phyloP scores from a whole-genome alignment of 2,888 invertebrate genomes.

The Xestia c-nigrum region DNA sequence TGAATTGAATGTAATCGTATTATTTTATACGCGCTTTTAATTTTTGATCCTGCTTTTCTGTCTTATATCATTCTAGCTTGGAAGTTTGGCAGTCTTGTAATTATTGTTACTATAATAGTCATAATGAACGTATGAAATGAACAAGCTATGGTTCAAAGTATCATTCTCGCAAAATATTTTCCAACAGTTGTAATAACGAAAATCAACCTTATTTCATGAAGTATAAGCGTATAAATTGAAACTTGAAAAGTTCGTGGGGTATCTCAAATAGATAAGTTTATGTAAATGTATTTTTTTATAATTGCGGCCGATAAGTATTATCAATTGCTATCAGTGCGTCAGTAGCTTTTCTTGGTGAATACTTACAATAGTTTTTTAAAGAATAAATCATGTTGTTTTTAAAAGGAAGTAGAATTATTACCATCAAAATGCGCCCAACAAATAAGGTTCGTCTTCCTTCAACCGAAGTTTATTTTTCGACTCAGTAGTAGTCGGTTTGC shows the following conservation, averaged over 20 bases:
- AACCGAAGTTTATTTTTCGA: constrained; percentile 59
- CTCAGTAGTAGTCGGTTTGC: constrained; percentile 76
- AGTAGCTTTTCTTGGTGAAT: constrained; percentile 68
- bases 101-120: neutral
- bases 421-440: constrained; percentile 84
- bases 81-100: constrained; percentile 3
- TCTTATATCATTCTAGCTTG: neutral
- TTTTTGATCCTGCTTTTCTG: neutral
- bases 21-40: neutral
- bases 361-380: constrained; percentile 68
- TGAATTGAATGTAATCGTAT: neutral
- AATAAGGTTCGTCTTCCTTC: constrained; percentile 81
- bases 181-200: constrained; percentile 21
- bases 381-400: constrained; percentile 82
- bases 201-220: constrained; percentile 58
- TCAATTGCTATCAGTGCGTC: constrained; percentile 72
- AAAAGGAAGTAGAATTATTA: constrained; percentile 82
- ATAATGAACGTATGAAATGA: constrained; percentile 39
- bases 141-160: constrained; percentile 73
- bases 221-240: constrained; percentile 15
- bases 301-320: constrained; percentile 76
- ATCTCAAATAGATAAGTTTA: constrained; percentile 74
- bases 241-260: constrained; percentile 34
- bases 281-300: constrained; percentile 77
- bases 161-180: constrained; percentile 54